Percentiles rank a stretch among this genome's conserved stretches.
Evolutionary conservation across 1,140 invertebrate genomes (phyloP).

Genomic region (Microvelia longipes): DNA sequence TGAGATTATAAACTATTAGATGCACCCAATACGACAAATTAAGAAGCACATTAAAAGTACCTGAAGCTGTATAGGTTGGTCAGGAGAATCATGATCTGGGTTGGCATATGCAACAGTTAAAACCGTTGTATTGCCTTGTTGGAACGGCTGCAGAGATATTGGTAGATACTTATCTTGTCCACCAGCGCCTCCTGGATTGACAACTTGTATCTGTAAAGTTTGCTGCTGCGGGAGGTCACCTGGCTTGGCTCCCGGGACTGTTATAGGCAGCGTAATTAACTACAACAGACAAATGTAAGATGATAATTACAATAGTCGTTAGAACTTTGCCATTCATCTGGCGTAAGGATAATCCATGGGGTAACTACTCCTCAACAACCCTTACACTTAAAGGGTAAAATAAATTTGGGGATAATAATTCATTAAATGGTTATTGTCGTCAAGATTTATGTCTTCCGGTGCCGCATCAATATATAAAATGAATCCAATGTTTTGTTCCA

Average conservation of each 20-base stretch:
- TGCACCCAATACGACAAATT: no score
- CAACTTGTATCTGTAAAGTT: conserved; percentile 59
- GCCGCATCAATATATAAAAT: no score
- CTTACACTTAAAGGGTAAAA: no score
- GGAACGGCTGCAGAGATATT: conserved; percentile 32
- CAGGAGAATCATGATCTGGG: conserved; percentile 33
- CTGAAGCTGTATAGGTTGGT: conserved; percentile 35
- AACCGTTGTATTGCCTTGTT: conserved; percentile 42
- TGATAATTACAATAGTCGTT: neutral
- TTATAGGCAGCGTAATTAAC: conserved; percentile 56
- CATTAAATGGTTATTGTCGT: no score
- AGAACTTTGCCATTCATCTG: neutral
- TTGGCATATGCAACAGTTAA: conserved; percentile 51
- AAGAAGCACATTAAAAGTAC: no score
- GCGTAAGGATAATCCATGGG: neutral
- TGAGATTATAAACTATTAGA: no score
- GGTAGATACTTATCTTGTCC: conserved; percentile 20
- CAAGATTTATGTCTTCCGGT: no score
- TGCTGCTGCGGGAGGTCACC: conserved; percentile 46
- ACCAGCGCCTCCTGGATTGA: conserved; percentile 35
- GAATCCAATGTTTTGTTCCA: no score
- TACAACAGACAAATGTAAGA: conserved; percentile 24
- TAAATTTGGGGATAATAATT: no score
- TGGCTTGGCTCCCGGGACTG: conserved; percentile 53
- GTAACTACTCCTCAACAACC: neutral